phyloP scores from a whole-genome alignment of 1,140 invertebrate species.

The Drosophila bocqueti region DNA sequence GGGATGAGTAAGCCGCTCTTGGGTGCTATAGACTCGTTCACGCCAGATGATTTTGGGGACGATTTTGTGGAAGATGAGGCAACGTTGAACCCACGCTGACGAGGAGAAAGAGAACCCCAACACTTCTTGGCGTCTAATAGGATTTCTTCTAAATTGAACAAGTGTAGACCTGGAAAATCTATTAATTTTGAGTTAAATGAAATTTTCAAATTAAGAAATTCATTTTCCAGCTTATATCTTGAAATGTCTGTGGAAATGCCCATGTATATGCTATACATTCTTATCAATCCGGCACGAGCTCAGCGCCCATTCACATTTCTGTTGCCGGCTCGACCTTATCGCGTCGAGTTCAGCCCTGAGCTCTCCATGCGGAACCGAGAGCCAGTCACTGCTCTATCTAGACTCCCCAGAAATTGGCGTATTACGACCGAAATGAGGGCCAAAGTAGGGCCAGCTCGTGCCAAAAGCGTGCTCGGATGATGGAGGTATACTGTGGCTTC shows the following conservation, averaged over 20 bases:
- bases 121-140: neutral
- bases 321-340: slow-evolving; percentile 49
- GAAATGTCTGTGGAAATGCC: slow-evolving; percentile 15
- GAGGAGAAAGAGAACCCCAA: neutral
- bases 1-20: slow-evolving; percentile 59
- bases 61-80: neutral
- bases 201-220: neutral
- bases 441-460: slow-evolving; percentile 57
- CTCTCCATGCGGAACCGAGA: slow-evolving; percentile 46
- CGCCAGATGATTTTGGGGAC: slow-evolving; percentile 9
- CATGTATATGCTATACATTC: slow-evolving; percentile 12
- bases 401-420: slow-evolving; percentile 14
- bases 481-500: neutral
- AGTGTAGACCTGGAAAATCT: neutral
- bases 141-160: neutral
- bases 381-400: slow-evolving; percentile 27
- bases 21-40: slow-evolving; percentile 19
- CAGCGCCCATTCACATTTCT: slow-evolving; percentile 43
- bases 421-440: slow-evolving; percentile 22
- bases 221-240: slow-evolving; percentile 1
- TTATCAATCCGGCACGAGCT: slow-evolving; percentile 50
- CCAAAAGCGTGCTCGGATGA: slow-evolving; percentile 65
- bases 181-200: too few species aligned
- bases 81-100: slow-evolving; percentile 14
- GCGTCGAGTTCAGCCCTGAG: slow-evolving; percentile 23